phyloP scores from a whole-genome alignment of 2,888 invertebrate species.

The Noctuana brunneofusca region DNA sequence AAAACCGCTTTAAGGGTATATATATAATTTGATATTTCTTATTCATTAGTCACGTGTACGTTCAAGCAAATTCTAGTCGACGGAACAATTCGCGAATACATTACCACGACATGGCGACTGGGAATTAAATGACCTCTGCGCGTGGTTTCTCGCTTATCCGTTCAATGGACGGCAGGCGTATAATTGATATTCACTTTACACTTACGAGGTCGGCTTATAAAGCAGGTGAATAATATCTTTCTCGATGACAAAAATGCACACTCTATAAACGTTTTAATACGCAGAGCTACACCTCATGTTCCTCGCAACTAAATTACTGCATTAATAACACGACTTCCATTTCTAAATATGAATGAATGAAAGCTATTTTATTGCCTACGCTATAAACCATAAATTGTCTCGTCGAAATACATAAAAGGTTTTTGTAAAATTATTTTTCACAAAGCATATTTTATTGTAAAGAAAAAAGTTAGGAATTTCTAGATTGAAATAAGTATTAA shows the following conservation, averaged over 20 bases:
- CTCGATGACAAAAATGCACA: conserved; percentile 62
- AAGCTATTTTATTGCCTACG: conserved; percentile 43
- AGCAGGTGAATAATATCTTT: conserved; percentile 48
- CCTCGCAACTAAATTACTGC: conserved; percentile 56
- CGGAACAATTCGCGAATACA: conserved; percentile 45
- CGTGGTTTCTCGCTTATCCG: conserved; percentile 39
- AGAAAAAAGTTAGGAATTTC: not conserved
- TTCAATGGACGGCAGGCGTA: conserved; percentile 43
- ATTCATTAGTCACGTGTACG: conserved; percentile 71
- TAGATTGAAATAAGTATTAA: too few relatives aligned
- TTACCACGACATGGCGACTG: not conserved
- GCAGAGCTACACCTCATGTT: conserved; percentile 50
- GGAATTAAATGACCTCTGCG: conserved; percentile 34
- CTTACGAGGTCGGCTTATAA: conserved; percentile 47
- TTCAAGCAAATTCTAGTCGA: conserved; percentile 46
- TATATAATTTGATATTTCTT: conserved; percentile 43
- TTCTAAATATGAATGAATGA: conserved; percentile 49
- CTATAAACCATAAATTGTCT: conserved; percentile 48
- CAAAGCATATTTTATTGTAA: conserved; percentile 2
- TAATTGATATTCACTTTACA: conserved; percentile 54
- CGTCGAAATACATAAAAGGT: conserved; percentile 17
- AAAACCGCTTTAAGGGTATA: conserved; percentile 13
- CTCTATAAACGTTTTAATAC: conserved; percentile 51
- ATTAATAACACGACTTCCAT: conserved; percentile 55
- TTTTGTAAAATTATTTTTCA: conserved; percentile 37